Percentiles rank a stretch among this genome's conserved stretches.
Evolutionary conservation across 1,140 invertebrate genomes (phyloP).

Genomic region (Zaprionus taronus): DNA sequence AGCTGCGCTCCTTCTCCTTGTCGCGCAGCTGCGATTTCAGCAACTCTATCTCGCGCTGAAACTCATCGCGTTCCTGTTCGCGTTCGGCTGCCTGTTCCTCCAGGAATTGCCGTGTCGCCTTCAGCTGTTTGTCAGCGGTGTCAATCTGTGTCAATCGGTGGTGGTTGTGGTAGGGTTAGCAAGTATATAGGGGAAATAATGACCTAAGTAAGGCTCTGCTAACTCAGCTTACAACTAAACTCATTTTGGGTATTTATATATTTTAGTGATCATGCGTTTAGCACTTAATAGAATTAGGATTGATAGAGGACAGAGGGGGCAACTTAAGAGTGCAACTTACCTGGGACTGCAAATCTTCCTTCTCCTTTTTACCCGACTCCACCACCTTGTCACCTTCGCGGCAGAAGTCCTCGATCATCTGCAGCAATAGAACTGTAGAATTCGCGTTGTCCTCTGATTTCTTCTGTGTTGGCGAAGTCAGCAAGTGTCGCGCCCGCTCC

Average conservation of each 20-base stretch:
- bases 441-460: constrained; percentile 82
- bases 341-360: constrained; percentile 90
- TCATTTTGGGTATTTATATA: constrained; percentile 10
- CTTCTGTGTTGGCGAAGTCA: constrained; percentile 77
- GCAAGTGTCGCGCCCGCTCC: constrained; percentile 85
- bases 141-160: constrained; percentile 87
- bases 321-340: constrained; percentile 83
- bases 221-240: constrained; percentile 56
- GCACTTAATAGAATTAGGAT: constrained; percentile 31
- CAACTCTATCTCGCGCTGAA: constrained; percentile 86
- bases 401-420: constrained; percentile 87
- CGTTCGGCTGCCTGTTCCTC: constrained; percentile 92
- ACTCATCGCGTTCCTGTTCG: constrained; percentile 92
- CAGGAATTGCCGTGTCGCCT: constrained; percentile 89
- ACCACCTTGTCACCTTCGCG: constrained; percentile 87
- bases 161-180: constrained; percentile 35
- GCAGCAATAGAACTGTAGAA: constrained; percentile 84
- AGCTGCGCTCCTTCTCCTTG: constrained; percentile 87
- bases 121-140: constrained; percentile 91
- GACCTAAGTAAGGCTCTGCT: constrained; percentile 12
- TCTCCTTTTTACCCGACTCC: constrained; percentile 88
- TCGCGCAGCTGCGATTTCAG: constrained; percentile 88
- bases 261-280: constrained; percentile 65
- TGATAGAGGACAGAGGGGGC: background rate
- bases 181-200: constrained; percentile 39